Conservation (phyloP, 2,113 vertebrate genomes). For the Leucoraja erinaceus region DNA sequence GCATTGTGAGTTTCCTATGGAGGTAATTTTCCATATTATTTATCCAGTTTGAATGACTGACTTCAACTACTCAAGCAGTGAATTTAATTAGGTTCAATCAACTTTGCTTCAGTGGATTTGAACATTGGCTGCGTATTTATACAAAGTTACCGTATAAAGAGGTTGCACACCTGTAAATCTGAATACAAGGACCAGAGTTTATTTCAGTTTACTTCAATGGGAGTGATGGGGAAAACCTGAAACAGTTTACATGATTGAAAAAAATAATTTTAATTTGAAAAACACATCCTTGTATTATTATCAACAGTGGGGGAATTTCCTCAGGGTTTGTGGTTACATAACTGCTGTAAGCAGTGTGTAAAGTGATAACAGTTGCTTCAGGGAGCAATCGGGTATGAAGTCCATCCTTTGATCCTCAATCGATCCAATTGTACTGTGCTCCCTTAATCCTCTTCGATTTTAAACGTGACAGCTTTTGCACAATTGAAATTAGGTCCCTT, state of each 20-base stretch:
- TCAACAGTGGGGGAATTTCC: neutral
- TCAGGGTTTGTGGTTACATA: neutral
- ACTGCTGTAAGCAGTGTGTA: neutral
- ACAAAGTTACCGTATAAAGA: neutral
- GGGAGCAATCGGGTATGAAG: neutral
- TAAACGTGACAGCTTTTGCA: neutral
- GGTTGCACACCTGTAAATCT: neutral
- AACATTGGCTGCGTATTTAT: neutral
- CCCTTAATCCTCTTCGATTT: slow-evolving; percentile 4
- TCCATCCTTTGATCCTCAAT: neutral
- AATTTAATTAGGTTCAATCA: neutral
- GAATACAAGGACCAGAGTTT: neutral
- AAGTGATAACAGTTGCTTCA: neutral
- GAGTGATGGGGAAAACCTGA: neutral
- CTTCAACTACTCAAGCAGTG: slow-evolving; percentile 13
- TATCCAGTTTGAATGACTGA: neutral
- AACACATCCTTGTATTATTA: neutral
- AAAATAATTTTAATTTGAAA: neutral
- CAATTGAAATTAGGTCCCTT: neutral
- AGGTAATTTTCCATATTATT: neutral
- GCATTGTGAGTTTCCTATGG: neutral
- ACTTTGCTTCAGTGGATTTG: neutral
- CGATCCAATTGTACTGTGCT: neutral
- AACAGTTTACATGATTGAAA: neutral
- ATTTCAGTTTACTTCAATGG: neutral